A percentile compares a stretch with the other conserved stretches of the same genome.
phyloP scores from a whole-genome alignment of 2,113 vertebrate genomes.

The Pachycephala philippinensis region DNA sequence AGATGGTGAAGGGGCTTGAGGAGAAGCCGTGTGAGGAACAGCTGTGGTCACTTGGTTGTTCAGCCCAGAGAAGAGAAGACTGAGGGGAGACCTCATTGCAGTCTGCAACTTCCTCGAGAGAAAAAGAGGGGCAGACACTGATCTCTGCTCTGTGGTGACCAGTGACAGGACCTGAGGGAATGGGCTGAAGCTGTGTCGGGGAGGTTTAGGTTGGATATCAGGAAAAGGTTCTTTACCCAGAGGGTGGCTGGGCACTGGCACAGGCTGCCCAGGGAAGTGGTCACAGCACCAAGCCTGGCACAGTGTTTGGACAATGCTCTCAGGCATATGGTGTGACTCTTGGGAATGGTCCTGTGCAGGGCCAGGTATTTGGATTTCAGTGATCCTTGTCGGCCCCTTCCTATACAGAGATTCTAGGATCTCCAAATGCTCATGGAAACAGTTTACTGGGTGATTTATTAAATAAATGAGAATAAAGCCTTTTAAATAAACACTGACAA shows the following conservation, averaged over 20 bases:
- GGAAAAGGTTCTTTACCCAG: not conserved
- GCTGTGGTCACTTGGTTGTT: not conserved
- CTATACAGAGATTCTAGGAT: not conserved
- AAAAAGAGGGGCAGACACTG: not conserved
- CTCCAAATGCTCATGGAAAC: not conserved
- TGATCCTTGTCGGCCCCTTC: fast-evolving
- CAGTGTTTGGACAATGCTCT: not conserved
- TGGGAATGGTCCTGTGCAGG: too few species aligned
- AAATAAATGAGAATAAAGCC: not conserved
- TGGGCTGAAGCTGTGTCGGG: not conserved
- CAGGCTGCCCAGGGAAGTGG: not conserved
- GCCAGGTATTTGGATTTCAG: not conserved
- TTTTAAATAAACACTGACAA: not conserved
- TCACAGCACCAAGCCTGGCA: not conserved
- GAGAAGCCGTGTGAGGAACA: fast-evolving
- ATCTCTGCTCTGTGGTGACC: not conserved
- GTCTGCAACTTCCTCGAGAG: fast-evolving
- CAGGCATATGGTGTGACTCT: not conserved
- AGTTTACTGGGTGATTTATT: not conserved
- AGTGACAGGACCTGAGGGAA: fast-evolving
- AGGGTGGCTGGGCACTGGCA: not conserved
- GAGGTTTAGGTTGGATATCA: fast-evolving
- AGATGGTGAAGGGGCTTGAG: not conserved
- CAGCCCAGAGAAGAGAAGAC: not conserved
- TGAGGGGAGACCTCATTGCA: not conserved